Evolutionary conservation across 2,113 vertebrate genomes (phyloP).

Genomic region (Verasper variegatus): DNA sequence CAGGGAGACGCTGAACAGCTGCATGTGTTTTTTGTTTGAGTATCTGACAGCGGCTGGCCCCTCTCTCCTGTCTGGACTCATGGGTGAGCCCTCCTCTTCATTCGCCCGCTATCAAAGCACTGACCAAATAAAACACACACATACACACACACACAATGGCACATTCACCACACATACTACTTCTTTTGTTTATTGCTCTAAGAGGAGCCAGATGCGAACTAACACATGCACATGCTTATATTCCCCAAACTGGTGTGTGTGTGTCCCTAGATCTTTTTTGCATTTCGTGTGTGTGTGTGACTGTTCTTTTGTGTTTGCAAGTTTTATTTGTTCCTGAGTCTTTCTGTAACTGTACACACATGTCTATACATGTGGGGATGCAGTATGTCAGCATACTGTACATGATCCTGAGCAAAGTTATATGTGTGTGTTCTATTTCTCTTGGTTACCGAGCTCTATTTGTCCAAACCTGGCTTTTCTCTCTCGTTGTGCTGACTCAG

Average conservation of each 20-base stretch:
- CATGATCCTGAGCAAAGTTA: conserved; percentile 3
- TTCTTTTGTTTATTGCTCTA: conserved; percentile 72
- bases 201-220: conserved; percentile 79
- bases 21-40: conserved; percentile 78
- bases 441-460: conserved; percentile 26
- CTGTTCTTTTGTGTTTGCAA: neutral
- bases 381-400: neutral
- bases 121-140: conserved; percentile 57
- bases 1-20: conserved; percentile 67
- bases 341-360: conserved; percentile 15
- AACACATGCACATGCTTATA: conserved; percentile 53
- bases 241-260: conserved; percentile 44
- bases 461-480: conserved; percentile 42
- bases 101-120: conserved; percentile 74
- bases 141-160: conserved; percentile 44
- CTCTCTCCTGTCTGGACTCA: conserved; percentile 47
- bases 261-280: neutral
- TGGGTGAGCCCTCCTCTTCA: conserved; percentile 49
- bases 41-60: conserved; percentile 62
- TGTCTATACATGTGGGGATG: conserved; percentile 1
- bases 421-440: conserved; percentile 11
- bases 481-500: conserved; percentile 71
- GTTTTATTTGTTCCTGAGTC: conserved; percentile 33
- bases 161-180: conserved; percentile 67
- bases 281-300: neutral